A percentile compares a stretch with the other conserved stretches of the same genome.
Conservation (phyloP, 2,113 vertebrate species). For the Reinhardtius hippoglossoides region DNA sequence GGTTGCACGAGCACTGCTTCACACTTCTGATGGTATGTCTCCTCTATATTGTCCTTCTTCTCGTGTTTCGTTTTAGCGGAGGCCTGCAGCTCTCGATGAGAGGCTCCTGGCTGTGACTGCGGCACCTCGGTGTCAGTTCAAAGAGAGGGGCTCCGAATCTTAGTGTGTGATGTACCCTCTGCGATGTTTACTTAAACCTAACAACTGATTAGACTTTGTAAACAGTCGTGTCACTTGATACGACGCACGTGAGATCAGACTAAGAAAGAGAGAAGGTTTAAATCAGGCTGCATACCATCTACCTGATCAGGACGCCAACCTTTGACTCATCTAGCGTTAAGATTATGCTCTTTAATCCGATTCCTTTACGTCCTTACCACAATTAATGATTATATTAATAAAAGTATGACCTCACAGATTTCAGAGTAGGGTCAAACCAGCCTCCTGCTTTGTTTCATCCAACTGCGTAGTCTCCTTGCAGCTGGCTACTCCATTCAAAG, state of each 20-base stretch:
- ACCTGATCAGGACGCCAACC: slow-evolving; percentile 16
- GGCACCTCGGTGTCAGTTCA: slow-evolving; percentile 43
- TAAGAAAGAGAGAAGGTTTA: slow-evolving; percentile 36
- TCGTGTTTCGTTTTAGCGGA: slow-evolving; percentile 48
- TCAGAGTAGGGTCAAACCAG: neutral
- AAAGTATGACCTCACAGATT: neutral
- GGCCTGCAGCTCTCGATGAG: slow-evolving; percentile 32
- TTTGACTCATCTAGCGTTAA: slow-evolving; percentile 28
- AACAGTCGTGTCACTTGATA: slow-evolving; percentile 69
- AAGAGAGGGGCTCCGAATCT: slow-evolving; percentile 61
- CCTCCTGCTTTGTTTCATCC: neutral
- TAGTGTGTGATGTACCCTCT: slow-evolving; percentile 67
- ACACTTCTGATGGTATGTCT: slow-evolving; percentile 5
- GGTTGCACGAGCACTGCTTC: slow-evolving; percentile 18
- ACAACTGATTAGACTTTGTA: slow-evolving; percentile 71
- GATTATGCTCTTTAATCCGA: slow-evolving; percentile 1
- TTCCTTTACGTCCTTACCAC: neutral
- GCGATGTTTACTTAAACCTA: slow-evolving; percentile 65
- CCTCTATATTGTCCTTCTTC: slow-evolving; percentile 16
- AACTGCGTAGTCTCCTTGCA: neutral
- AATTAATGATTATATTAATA: neutral
- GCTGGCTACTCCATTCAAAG: slow-evolving; percentile 1
- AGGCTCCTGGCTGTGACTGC: slow-evolving; percentile 31
- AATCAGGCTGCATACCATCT: slow-evolving; percentile 35
- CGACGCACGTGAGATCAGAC: slow-evolving; percentile 70